Conservation (phyloP, 2,113 vertebrate genomes). For the Dasyprocta punctata region DNA sequence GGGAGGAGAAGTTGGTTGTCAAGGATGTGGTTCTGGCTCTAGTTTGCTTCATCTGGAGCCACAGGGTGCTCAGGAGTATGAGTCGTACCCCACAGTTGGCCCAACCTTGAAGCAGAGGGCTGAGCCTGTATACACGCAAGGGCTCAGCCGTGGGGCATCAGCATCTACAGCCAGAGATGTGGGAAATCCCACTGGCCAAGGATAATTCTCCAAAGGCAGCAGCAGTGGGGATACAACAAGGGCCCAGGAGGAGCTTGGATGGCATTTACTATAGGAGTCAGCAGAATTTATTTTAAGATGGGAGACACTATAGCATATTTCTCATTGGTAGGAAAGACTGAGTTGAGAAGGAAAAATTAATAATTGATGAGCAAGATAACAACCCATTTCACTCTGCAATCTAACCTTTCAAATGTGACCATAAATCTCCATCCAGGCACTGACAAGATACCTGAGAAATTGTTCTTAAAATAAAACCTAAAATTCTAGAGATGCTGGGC, state of each 20-base stretch:
- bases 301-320: neutral
- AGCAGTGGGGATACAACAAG: neutral
- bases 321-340: neutral
- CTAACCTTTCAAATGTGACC: neutral
- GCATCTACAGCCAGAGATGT: neutral
- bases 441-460: slow-evolving; percentile 1
- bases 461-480: neutral
- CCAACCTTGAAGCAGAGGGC: neutral
- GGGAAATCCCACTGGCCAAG: neutral
- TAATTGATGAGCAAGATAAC: slow-evolving; percentile 2
- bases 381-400: neutral
- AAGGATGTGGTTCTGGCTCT: neutral
- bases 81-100: neutral
- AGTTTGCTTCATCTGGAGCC: neutral
- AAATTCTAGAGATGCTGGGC: neutral
- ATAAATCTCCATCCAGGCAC: neutral
- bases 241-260: accelerated
- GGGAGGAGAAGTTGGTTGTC: neutral
- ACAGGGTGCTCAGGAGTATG: neutral
- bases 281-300: neutral
- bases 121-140: neutral
- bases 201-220: neutral
- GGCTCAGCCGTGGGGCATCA: neutral
- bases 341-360: neutral
- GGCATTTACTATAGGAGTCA: neutral